Evolutionary conservation across 2,113 vertebrate species (phyloP).

Genomic region (Entomyzon cyanotis): DNA sequence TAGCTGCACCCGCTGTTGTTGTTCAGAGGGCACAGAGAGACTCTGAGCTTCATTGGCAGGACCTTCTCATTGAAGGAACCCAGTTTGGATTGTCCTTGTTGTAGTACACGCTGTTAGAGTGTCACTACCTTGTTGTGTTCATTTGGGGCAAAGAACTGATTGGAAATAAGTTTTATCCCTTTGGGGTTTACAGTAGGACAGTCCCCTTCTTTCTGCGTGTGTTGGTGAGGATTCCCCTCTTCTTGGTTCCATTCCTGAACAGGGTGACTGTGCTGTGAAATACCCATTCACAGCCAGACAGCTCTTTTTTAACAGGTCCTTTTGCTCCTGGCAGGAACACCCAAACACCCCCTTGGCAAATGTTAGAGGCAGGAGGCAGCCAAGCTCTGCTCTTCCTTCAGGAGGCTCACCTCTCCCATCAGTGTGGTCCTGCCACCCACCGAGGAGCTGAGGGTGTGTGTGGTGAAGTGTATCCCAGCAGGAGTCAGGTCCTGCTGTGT

Average conservation of each 20-base stretch:
- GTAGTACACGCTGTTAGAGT: not conserved
- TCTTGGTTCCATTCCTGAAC: not conserved
- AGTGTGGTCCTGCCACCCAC: not conserved
- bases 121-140: fast-evolving
- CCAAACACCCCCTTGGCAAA: slow-evolving; percentile 1
- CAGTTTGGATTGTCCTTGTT: not conserved
- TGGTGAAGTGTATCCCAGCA: not conserved
- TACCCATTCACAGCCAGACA: slow-evolving; percentile 26
- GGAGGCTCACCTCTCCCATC: not conserved
- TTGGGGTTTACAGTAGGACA: not conserved
- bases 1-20: not conserved
- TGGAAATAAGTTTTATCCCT: not conserved
- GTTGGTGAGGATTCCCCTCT: not conserved
- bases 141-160: not conserved
- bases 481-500: not conserved
- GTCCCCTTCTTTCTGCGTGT: not conserved
- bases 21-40: not conserved
- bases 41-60: not conserved
- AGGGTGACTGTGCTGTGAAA: not conserved
- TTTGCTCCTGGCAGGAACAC: slow-evolving; percentile 36
- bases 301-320: slow-evolving; percentile 47
- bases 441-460: not conserved
- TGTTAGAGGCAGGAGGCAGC: slow-evolving; percentile 5
- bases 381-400: not conserved
- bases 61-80: not conserved